A percentile compares a stretch with the other conserved stretches of the same genome.
These are phyloP conservation scores for Nebria salina DNA, from an alignment of 2,888 invertebrate species.

Conservation along the genomic window DNA sequence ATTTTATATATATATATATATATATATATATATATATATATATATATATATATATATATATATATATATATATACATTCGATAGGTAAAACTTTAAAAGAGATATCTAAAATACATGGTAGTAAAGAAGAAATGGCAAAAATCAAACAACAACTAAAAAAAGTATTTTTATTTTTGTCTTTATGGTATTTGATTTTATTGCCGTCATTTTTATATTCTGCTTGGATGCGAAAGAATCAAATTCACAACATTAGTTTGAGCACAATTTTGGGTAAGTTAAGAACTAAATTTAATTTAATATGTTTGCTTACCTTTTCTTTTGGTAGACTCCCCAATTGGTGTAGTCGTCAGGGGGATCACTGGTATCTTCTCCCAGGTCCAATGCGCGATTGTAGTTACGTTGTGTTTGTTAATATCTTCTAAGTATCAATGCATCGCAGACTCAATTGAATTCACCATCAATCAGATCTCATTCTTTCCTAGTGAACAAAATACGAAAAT, in stretches of 20 bases:
- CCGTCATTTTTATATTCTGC: background rate
- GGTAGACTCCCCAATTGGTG: slow-evolving; percentile 6
- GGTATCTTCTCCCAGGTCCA: background rate
- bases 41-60: too few relatives aligned
- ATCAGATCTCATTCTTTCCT: slow-evolving; percentile 14
- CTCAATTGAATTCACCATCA: slow-evolving; percentile 27
- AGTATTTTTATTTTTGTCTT: background rate
- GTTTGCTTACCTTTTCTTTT: background rate
- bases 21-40: too few relatives aligned
- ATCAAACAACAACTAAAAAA: background rate
- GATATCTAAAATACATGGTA: background rate
- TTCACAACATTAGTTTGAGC: background rate
- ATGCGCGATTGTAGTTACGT: background rate
- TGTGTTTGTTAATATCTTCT: slow-evolving; percentile 11
- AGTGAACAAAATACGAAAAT: slow-evolving; percentile 21
- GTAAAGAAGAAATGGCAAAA: background rate
- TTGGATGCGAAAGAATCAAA: background rate
- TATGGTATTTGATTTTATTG: background rate
- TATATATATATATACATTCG: background rate
- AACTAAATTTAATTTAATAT: too few relatives aligned
- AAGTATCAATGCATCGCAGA: slow-evolving; percentile 16
- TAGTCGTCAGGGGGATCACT: background rate
- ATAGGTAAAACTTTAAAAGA: background rate
- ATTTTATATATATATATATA: too few relatives aligned
- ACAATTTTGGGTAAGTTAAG: background rate